Conservation (phyloP, 2,797 vertebrate genomes). For the Gallinago solitaria region DNA sequence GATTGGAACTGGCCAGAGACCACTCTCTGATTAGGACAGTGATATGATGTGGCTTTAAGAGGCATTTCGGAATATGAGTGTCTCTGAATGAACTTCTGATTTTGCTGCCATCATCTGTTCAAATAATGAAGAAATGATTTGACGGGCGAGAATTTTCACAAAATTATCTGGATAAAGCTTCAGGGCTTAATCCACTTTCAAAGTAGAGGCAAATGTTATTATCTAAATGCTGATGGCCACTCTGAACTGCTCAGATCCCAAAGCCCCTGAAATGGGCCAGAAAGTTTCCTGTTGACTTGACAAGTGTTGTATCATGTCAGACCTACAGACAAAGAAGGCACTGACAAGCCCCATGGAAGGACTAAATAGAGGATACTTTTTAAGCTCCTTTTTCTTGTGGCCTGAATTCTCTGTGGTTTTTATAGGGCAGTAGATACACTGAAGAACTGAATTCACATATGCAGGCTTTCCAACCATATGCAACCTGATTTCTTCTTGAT, state of each 20-base stretch:
- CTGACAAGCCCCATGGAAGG: background rate
- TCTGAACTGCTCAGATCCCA: background rate
- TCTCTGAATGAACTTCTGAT: conserved; percentile 4
- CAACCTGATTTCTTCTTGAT: background rate
- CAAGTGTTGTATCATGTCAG: background rate
- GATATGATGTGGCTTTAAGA: background rate
- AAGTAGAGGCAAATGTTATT: background rate
- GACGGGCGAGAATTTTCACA: background rate
- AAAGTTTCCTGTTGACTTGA: background rate
- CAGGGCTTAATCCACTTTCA: background rate
- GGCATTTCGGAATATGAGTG: background rate
- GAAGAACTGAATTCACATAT: background rate
- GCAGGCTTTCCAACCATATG: background rate
- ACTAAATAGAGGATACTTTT: background rate
- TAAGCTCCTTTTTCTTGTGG: background rate
- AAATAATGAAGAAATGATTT: background rate
- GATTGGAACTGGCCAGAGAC: background rate
- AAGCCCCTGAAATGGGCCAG: background rate
- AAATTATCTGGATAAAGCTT: background rate
- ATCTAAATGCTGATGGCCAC: background rate
- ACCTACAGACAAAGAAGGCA: background rate
- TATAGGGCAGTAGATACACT: background rate
- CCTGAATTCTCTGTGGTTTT: background rate
- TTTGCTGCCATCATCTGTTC: conserved; percentile 63
- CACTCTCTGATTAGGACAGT: background rate